Evolutionary conservation across 2,888 invertebrate species (phyloP).

Genomic region (Trichogramma dendrolimi): DNA sequence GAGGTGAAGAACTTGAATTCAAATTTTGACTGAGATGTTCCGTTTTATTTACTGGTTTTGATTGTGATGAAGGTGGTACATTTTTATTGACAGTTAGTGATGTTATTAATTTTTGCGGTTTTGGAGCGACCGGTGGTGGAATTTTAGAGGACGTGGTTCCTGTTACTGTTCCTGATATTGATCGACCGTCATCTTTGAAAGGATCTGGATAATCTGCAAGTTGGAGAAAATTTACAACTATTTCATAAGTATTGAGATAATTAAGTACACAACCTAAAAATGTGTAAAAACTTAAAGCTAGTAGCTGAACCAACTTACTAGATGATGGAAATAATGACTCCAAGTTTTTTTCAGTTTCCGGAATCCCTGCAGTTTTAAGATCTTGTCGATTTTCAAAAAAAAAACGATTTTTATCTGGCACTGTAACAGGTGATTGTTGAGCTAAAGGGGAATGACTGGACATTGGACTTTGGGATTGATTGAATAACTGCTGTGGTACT

Average conservation of each 20-base stretch:
- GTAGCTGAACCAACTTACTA: slow-evolving; percentile 39
- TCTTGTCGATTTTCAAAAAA: slow-evolving; percentile 44
- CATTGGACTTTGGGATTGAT: slow-evolving; percentile 45
- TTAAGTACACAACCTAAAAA: not conserved
- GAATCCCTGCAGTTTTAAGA: slow-evolving; percentile 27
- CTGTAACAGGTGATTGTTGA: slow-evolving; percentile 48
- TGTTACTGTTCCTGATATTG: slow-evolving; percentile 45
- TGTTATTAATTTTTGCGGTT: slow-evolving; percentile 43
- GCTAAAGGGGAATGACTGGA: slow-evolving; percentile 44
- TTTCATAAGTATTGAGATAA: slow-evolving; percentile 5
- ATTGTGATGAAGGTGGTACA: not conserved
- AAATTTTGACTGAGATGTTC: slow-evolving; percentile 50
- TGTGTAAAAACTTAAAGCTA: not conserved
- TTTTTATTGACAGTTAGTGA: slow-evolving; percentile 35
- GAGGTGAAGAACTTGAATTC: slow-evolving; percentile 47
- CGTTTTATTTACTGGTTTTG: slow-evolving; percentile 45
- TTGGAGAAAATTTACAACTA: slow-evolving; percentile 1
- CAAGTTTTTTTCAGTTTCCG: slow-evolving; percentile 51
- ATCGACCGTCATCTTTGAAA: slow-evolving; percentile 59
- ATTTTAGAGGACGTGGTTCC: slow-evolving; percentile 43
- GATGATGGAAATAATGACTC: slow-evolving; percentile 65
- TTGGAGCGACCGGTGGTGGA: slow-evolving; percentile 47
- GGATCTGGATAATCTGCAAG: slow-evolving; percentile 63
- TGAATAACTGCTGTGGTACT: slow-evolving; percentile 36
- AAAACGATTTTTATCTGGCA: slow-evolving; percentile 43